phyloP scores from a whole-genome alignment of 1,140 invertebrate genomes.

The Piezodorus guildinii region DNA sequence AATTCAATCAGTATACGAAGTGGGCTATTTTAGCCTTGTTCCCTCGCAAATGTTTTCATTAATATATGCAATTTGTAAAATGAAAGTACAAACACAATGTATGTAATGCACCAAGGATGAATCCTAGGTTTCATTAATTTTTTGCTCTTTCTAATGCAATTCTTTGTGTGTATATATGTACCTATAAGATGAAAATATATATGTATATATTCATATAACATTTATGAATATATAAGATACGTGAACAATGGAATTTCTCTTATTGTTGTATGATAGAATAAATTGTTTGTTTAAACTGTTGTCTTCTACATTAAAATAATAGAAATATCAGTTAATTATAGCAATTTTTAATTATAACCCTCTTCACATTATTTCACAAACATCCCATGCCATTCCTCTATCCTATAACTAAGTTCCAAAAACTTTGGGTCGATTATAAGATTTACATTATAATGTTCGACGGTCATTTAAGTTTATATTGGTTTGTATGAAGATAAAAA shows the following conservation, averaged over 20 bases:
- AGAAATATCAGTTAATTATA: constrained; percentile 24
- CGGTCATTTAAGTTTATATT: too few species aligned
- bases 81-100: constrained; percentile 22
- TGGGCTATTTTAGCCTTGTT: constrained; percentile 21
- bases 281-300: constrained; percentile 25
- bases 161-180: constrained; percentile 25
- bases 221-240: constrained; percentile 22
- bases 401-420: not conserved
- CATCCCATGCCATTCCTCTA: not conserved
- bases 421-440: too few species aligned
- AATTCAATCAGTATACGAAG: constrained; percentile 17
- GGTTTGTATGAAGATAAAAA: too few species aligned
- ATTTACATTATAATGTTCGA: too few species aligned
- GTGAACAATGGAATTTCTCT: constrained; percentile 24
- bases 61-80: constrained; percentile 21
- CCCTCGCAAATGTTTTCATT: constrained; percentile 20
- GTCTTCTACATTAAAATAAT: constrained; percentile 24
- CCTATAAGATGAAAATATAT: constrained; percentile 24
- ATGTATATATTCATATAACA: constrained; percentile 23
- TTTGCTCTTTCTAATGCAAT: constrained; percentile 23
- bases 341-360: constrained; percentile 1
- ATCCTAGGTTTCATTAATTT: constrained; percentile 21
- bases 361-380: not conserved
- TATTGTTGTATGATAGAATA: constrained; percentile 25
- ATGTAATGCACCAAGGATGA: constrained; percentile 22